Conservation (phyloP, 2,113 vertebrate genomes). For the Hystrix cristata region DNA sequence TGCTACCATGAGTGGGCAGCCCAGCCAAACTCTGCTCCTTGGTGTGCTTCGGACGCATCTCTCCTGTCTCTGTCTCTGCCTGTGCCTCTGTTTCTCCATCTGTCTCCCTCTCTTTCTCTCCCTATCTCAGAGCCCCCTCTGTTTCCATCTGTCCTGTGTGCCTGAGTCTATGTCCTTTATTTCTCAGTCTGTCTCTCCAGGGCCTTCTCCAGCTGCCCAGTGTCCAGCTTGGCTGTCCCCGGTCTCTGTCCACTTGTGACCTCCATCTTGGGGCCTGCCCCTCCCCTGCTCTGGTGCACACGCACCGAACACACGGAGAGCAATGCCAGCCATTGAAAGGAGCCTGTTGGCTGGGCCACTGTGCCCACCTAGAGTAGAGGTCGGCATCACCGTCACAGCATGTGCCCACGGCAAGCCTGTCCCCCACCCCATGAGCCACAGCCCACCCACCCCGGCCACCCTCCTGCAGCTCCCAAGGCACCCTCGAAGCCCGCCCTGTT, state of each 20-base stretch:
- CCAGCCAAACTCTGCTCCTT: no score
- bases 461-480: fast-evolving
- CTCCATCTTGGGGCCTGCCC: neutral
- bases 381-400: neutral
- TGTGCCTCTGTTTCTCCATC: fast-evolving
- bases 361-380: neutral
- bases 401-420: neutral
- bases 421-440: neutral
- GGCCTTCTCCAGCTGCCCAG: fast-evolving
- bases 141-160: neutral
- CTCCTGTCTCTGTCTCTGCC: no score
- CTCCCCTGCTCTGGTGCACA: neutral
- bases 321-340: fast-evolving
- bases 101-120: neutral
- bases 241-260: neutral
- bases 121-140: neutral
- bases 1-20: neutral
- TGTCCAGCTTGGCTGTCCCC: neutral
- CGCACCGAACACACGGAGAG: neutral
- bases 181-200: neutral
- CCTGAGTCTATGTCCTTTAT: neutral
- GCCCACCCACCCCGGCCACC: neutral
- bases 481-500: fast-evolving
- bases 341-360: no score
- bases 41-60: neutral